Evolutionary conservation across 2,113 vertebrate species (phyloP).

Genomic region (Mustela nigripes): DNA sequence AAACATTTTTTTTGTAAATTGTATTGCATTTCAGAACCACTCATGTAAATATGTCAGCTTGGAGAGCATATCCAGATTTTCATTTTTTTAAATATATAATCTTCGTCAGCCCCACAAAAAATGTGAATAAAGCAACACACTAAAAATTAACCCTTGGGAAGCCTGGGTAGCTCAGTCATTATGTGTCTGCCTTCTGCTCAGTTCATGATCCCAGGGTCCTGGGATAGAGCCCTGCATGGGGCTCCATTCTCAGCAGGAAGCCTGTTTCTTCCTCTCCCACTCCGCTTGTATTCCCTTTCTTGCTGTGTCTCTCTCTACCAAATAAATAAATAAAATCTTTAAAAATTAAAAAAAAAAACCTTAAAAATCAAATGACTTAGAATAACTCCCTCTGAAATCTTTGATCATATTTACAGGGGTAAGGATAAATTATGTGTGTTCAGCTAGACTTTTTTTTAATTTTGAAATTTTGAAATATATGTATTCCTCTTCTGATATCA

Average conservation of each 20-base stretch:
- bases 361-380: not conserved
- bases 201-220: no score
- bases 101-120: not conserved
- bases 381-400: not conserved
- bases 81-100: not conserved
- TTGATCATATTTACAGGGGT: not conserved
- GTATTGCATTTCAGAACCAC: conserved; percentile 6
- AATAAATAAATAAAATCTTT: no score
- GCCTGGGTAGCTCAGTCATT: no score
- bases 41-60: conserved; percentile 5
- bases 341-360: not conserved
- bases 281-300: no score
- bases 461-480: not conserved
- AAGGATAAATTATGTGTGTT: not conserved
- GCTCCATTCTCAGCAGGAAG: no score
- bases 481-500: not conserved
- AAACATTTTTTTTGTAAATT: not conserved
- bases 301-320: no score
- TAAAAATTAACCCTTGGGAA: not conserved
- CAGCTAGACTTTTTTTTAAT: not conserved
- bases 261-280: no score
- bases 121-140: not conserved
- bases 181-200: no score
- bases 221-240: no score
- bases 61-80: conserved; percentile 3